Evolutionary conservation across 37 sponge, comb jelly and placozoan species (phyloP).

Genomic region (Ephydatia muelleri): DNA sequence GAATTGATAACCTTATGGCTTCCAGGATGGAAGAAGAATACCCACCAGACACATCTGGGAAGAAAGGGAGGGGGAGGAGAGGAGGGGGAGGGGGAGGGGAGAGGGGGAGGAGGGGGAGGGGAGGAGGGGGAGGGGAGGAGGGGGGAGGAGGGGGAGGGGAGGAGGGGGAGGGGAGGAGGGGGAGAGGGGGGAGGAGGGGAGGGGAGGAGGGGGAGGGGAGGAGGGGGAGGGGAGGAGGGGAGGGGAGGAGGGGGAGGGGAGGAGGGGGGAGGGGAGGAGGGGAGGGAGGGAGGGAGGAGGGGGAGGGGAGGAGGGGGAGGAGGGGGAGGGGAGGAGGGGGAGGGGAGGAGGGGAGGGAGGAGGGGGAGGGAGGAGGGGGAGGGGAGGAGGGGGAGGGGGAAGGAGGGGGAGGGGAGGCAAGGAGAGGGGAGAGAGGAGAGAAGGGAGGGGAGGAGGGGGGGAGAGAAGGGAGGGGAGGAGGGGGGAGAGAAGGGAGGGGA

Average conservation of each 20-base stretch:
- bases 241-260: background rate
- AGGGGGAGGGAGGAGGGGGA: background rate
- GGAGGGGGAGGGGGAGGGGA: background rate
- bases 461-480: background rate
- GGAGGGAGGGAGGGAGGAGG: background rate
- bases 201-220: background rate
- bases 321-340: background rate
- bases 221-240: background rate
- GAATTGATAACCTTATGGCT: slow-evolving; percentile 57
- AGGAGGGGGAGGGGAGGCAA: slow-evolving; percentile 54
- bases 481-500: background rate
- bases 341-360: background rate
- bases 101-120: background rate
- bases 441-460: background rate
- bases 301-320: background rate
- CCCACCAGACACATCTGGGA: slow-evolving; percentile 78
- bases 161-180: background rate
- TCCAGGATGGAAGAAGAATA: slow-evolving; percentile 65
- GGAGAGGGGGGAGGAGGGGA: background rate
- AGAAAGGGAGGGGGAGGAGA: background rate
- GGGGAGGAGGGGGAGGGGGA: slow-evolving; percentile 3
- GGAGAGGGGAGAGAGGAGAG: slow-evolving; percentile 57
- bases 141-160: background rate
- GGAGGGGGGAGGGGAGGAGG: background rate
- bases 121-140: background rate